Evolutionary conservation across 1,140 invertebrate genomes (phyloP), one percentile per base, ranked within the genome.

Genomic region (Drosophila saltans): DNA sequence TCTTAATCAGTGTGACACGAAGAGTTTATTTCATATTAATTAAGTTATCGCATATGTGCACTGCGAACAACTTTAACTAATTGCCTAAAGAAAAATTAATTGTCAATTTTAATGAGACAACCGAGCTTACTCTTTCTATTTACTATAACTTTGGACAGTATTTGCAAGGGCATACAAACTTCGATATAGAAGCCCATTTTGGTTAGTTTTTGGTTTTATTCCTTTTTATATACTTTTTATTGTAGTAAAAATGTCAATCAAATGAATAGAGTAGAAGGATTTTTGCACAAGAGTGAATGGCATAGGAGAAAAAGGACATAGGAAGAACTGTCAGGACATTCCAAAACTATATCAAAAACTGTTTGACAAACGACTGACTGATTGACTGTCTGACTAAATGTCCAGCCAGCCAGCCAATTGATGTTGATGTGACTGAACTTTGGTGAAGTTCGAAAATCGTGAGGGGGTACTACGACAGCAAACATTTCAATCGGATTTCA

Each of bases 401-500:
- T 52, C 73, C 73, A 63, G 74, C 48, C 60, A 76, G 52, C 56
- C 61, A 11, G 9, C 11, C 39, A 52, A 64, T 26, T 71, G 70
- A 66, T 48, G 68, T 52, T 66, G 69, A 72, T 78, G 75, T 90
- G 81, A 71, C 56, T 90, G 81, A 91, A 79, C 78, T 85, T 69
- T 67, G 69, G 40, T 48, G 59, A 66, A 66, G 58, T 63, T 39
- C 68, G 28, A 63, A 66, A 75, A 69, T 65, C 65, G 74, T 76
- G 75, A 56, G 28, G 39, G 72, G 67, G 82, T 78, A 72, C 78
- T 82, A 72, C 83, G 80, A 88, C 84, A 78, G 77, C 80, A 89
- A 88, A 88, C 84, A 89, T 88, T 84, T 88, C 84, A 88, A 89
- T 90, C 81, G 78, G 84, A 90, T 85, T 90, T 86, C 72, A 52